phyloP scores from a whole-genome alignment of 2,797 vertebrate species.

The Philypnodon macrostomus region DNA sequence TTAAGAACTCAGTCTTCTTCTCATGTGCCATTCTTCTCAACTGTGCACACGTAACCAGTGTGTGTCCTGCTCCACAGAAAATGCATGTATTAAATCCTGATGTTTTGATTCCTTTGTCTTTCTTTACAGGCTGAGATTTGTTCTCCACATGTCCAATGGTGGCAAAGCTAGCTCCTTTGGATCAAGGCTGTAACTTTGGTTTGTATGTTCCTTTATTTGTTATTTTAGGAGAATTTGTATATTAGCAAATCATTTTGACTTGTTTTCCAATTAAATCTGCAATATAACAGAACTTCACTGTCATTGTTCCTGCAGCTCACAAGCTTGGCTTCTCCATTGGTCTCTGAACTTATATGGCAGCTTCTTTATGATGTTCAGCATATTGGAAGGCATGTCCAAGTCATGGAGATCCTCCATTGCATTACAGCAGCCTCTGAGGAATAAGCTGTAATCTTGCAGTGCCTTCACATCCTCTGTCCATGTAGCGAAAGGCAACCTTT shows the following conservation, averaged over 20 bases:
- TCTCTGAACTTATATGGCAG: conserved; percentile 11
- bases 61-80: conserved; percentile 8
- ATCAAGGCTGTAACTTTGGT: neutral
- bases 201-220: too few relatives aligned
- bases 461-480: conserved; percentile 9
- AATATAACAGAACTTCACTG: conserved; percentile 23
- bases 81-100: too few relatives aligned
- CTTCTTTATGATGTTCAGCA: conserved; percentile 17
- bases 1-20: conserved; percentile 1
- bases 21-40: conserved; percentile 1
- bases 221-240: conserved; percentile 2
- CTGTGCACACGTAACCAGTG: neutral
- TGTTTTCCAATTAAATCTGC: conserved; percentile 21
- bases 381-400: conserved; percentile 23
- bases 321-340: conserved; percentile 3
- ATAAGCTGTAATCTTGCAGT: conserved; percentile 16
- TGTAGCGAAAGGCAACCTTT: conserved; percentile 2
- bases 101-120: too few relatives aligned
- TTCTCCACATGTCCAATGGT: conserved; percentile 2
- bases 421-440: conserved; percentile 14
- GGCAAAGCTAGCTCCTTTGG: conserved; percentile 15
- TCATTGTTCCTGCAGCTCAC: conserved; percentile 5
- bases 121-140: neutral
- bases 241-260: conserved; percentile 22
- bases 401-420: conserved; percentile 12